phyloP scores from a whole-genome alignment of 2,888 invertebrate species.

The Apotomis turbidana region DNA sequence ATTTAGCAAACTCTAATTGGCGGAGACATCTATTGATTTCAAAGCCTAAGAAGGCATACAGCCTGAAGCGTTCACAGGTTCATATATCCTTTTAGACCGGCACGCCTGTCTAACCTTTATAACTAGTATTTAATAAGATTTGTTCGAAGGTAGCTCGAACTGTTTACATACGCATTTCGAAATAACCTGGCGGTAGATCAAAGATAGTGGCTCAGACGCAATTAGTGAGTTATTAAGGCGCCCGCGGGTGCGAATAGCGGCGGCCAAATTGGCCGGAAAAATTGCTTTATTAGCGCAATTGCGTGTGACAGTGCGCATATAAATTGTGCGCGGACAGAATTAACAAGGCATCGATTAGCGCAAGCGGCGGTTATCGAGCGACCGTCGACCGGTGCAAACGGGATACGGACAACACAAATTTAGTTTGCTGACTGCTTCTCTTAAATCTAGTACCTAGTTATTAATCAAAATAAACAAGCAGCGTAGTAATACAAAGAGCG shows the following conservation, averaged over 20 bases:
- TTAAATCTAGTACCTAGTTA: too few relatives aligned
- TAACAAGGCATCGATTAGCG: constrained; percentile 47
- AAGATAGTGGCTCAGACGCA: constrained; percentile 52
- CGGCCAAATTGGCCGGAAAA: constrained; percentile 54
- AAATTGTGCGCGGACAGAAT: constrained; percentile 43
- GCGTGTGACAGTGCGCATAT: constrained; percentile 45
- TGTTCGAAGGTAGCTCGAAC: constrained; percentile 31
- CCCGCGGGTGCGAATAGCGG: constrained; percentile 46
- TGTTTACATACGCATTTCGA: constrained; percentile 47
- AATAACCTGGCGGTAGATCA: constrained; percentile 46
- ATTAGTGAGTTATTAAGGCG: constrained; percentile 54
- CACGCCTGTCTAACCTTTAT: constrained; percentile 34
- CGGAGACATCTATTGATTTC: constrained; percentile 53
- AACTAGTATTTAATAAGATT: constrained; percentile 32
- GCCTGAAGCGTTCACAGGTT: constrained; percentile 43
- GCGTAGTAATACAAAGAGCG: too few relatives aligned
- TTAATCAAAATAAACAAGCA: too few relatives aligned
- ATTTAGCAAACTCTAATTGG: constrained; percentile 62
- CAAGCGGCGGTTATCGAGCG: constrained; percentile 39
- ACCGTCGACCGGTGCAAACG: constrained; percentile 19
- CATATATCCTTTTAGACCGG: constrained; percentile 2
- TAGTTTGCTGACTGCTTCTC: background rate
- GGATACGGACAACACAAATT: background rate
- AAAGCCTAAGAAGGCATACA: constrained; percentile 52
- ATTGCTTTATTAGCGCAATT: constrained; percentile 60